Evolutionary conservation across 2,888 invertebrate genomes (phyloP), one percentile per base, ranked within the genome.

Genomic region (Erpobdella octoculata): DNA sequence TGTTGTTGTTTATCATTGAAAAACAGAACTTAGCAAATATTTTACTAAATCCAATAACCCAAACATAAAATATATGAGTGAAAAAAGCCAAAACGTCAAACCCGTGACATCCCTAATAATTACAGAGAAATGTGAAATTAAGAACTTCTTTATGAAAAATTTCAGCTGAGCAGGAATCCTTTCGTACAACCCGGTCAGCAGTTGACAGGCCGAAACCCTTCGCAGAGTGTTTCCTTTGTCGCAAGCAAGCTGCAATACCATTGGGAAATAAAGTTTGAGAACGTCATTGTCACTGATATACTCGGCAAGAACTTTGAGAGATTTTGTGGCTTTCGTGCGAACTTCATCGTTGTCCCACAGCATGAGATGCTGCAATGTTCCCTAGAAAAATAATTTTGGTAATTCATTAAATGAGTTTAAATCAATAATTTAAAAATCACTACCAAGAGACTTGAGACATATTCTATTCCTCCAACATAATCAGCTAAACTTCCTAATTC

Each of bases 401-500:
- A 36, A 3, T 33, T 1, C 35, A 5, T 21, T 21, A 2, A 38
- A 12, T 37, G 8, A 21, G 2, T 38, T 33, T 66, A 38, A 21
- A n/a, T 28, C 37, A 38, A 21, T 37, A 66, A 37, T 3, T 33
- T n/a, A 66, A 66, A 37, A 37, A 46, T 21, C 18, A 46, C 2
- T 41, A 69, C 69, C 15, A 69, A 9, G 9, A 69, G 69, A 12
- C 31, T 58, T 18, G 6, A 12, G 35, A 36, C 15, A n/a, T 48
- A 33, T n/a, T 21, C 4, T 31, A 33, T 58, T 6, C 69, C 69
- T 33, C 69, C 69, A 15, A 69, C 28, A 25, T 69, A 35, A 21
- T 38, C 33, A 15, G 58, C 33, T 9, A 64, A 41, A n/a, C 33
- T 36, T 21, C 70, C 70, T 8, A 72, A 58, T 65, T 70, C 61